phyloP scores from a whole-genome alignment of 2,113 vertebrate species.

The Ictalurus punctatus region DNA sequence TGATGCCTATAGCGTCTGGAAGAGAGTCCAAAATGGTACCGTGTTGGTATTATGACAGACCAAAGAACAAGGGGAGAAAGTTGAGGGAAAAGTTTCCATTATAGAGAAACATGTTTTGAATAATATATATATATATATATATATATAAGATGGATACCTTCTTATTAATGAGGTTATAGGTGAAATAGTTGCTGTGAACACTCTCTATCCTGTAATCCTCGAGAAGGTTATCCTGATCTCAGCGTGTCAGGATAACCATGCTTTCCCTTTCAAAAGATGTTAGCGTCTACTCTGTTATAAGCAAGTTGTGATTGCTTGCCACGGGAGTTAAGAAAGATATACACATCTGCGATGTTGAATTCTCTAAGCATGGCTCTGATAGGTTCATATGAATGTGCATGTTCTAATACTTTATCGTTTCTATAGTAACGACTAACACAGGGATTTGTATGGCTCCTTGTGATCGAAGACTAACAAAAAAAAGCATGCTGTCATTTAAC shows the following conservation, averaged over 20 bases:
- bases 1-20: conserved; percentile 31
- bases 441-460: not conserved
- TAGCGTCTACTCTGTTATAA: conserved; percentile 32
- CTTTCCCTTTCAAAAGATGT: conserved; percentile 31
- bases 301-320: conserved; percentile 25
- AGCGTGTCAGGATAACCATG: too few relatives aligned
- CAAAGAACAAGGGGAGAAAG: conserved; percentile 16
- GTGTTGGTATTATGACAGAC: not conserved
- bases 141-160: not conserved
- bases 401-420: not conserved
- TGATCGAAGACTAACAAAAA: not conserved
- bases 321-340: conserved; percentile 12
- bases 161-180: not conserved
- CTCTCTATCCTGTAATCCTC: not conserved
- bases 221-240: conserved; percentile 19
- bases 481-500: not conserved
- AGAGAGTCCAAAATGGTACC: conserved; percentile 5
- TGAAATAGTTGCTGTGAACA: not conserved
- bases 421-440: not conserved
- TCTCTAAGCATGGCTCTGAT: not conserved
- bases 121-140: not conserved
- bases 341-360: not conserved
- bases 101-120: not conserved
- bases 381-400: too few relatives aligned
- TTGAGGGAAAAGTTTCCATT: conserved; percentile 2